Percentiles rank a stretch among this genome's conserved stretches.
Evolutionary conservation across 2,113 vertebrate species (phyloP).

Genomic region (Caracal caracal): DNA sequence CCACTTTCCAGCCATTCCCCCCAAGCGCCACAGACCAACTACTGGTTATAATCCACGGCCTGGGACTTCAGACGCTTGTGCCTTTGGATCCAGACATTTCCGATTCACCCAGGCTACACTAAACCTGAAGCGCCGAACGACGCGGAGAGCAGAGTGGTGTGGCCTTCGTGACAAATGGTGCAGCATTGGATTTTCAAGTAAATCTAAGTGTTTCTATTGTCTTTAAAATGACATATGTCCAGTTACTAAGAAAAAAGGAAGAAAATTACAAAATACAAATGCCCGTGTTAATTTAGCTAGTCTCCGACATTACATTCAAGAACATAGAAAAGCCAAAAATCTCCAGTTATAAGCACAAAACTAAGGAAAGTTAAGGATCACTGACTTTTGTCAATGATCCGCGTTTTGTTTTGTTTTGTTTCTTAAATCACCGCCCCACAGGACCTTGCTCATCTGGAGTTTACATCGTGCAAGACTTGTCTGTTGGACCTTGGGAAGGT

Average conservation of each 20-base stretch:
- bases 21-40: background rate
- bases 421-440: conserved; percentile 64
- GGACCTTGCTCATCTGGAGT: conserved; percentile 62
- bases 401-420: background rate
- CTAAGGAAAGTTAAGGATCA: conserved; percentile 71
- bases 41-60: background rate
- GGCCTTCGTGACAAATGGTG: conserved; percentile 86
- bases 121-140: conserved; percentile 80
- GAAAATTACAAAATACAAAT: conserved; percentile 88
- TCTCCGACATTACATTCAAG: conserved; percentile 86
- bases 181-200: conserved; percentile 91
- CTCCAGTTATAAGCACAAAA: conserved; percentile 86
- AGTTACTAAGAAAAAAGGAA: conserved; percentile 81
- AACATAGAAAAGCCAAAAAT: conserved; percentile 85
- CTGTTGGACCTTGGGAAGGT: conserved; percentile 92
- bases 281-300: conserved; percentile 86
- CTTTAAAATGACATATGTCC: conserved; percentile 87
- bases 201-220: conserved; percentile 83
- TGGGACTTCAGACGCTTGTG: background rate
- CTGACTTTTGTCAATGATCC: conserved; percentile 77
- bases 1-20: background rate
- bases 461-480: conserved; percentile 99
- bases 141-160: conserved; percentile 87
- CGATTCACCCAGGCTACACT: conserved; percentile 76
- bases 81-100: background rate